Evolutionary conservation across 2,888 invertebrate species (phyloP).

Genomic region (Osmoderma eremita): DNA sequence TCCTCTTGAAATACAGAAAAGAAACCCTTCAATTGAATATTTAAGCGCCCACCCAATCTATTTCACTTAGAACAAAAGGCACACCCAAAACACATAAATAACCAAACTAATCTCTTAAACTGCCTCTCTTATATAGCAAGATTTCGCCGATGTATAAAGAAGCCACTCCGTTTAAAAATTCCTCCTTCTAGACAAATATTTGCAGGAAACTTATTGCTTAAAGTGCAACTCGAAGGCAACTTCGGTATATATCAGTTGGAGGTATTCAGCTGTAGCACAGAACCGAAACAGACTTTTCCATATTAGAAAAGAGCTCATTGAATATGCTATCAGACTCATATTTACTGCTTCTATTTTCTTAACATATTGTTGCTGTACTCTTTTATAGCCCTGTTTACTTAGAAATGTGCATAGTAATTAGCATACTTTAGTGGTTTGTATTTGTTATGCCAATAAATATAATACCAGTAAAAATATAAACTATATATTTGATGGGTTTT

Average conservation of each 20-base stretch:
- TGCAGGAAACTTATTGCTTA: conserved; percentile 55
- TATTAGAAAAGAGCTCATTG: conserved; percentile 43
- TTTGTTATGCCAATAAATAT: no score
- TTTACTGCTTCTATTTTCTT: conserved; percentile 42
- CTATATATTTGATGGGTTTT: neutral
- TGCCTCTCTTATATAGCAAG: conserved; percentile 37
- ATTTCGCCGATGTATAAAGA: conserved; percentile 45
- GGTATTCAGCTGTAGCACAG: conserved; percentile 4
- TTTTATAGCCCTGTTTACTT: conserved; percentile 32
- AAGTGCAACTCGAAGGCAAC: conserved; percentile 50
- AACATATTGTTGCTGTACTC: conserved; percentile 19
- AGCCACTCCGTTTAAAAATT: conserved; percentile 51
- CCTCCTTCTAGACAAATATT: conserved; percentile 55
- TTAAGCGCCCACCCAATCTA: conserved; percentile 25
- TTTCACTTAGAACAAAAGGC: conserved; percentile 29
- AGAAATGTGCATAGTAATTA: no score
- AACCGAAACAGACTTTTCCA: conserved; percentile 33
- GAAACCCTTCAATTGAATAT: conserved; percentile 7
- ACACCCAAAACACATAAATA: conserved; percentile 38
- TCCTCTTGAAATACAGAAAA: neutral
- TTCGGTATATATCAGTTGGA: conserved; percentile 40
- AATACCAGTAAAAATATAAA: no score
- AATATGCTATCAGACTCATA: conserved; percentile 51
- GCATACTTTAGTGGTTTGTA: no score
- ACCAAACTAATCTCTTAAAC: conserved; percentile 44